phyloP scores from a whole-genome alignment of 2,888 invertebrate genomes.

The Dilophus febrilis region DNA sequence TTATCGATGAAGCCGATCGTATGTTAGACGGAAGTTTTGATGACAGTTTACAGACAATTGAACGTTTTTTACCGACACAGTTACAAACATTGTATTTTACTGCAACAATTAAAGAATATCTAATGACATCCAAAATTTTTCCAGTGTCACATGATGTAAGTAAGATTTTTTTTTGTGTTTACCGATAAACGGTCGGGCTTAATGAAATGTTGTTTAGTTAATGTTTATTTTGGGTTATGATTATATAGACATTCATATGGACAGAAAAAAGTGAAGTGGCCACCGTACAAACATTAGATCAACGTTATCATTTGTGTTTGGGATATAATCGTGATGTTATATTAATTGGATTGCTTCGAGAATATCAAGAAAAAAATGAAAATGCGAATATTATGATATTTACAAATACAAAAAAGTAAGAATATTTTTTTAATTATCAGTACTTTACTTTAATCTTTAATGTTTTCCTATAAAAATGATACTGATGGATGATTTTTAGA shows the following conservation, averaged over 20 bases:
- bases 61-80: conserved; percentile 52
- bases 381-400: conserved; percentile 84
- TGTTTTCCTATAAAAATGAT: conserved; percentile 4
- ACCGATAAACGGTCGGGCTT: no score
- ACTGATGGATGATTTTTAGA: no score
- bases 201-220: neutral
- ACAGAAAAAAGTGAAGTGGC: conserved; percentile 55
- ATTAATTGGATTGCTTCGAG: conserved; percentile 63
- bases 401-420: conserved; percentile 85
- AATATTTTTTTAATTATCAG: conserved; percentile 5
- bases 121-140: conserved; percentile 47
- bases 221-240: neutral
- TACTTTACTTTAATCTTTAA: neutral
- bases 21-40: conserved; percentile 63
- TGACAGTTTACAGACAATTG: conserved; percentile 64
- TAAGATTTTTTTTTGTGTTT: conserved; percentile 5
- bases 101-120: conserved; percentile 83
- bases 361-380: conserved; percentile 53
- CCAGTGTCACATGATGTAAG: conserved; percentile 43
- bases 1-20: conserved; percentile 92
- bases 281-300: conserved; percentile 79
- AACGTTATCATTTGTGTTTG: conserved; percentile 81
- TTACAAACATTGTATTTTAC: conserved; percentile 84
- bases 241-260: conserved; percentile 35
- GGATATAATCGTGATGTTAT: conserved; percentile 85